Conservation (phyloP, 2,888 invertebrate species). For the Chironomus riparius region DNA sequence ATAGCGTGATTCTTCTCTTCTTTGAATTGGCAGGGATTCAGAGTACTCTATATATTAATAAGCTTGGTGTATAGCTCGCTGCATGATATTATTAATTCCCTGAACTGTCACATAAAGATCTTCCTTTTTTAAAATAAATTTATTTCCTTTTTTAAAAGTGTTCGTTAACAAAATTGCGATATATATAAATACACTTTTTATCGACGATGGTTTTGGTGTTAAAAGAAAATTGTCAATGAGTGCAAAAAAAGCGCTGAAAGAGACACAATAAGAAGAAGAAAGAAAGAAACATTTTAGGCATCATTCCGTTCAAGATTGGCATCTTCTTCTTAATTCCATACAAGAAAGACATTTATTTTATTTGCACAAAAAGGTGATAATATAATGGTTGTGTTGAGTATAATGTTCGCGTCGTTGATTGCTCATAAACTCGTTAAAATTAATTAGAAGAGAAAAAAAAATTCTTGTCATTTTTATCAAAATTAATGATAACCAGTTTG, state of each 20-base stretch:
- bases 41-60: neutral
- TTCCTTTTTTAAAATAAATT: neutral
- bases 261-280: neutral
- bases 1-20: neutral
- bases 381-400: too few species aligned
- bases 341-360: too few species aligned
- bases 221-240: neutral
- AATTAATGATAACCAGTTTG: too few species aligned
- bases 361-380: too few species aligned
- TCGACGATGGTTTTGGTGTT: neutral
- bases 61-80: neutral
- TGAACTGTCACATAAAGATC: constrained; percentile 6
- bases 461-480: too few species aligned
- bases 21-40: neutral
- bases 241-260: neutral
- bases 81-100: neutral
- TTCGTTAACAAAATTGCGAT: constrained; percentile 6
- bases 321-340: too few species aligned
- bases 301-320: neutral
- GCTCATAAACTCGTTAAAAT: too few species aligned
- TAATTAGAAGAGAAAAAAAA: too few species aligned
- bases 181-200: neutral
- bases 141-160: constrained; percentile 1
- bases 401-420: too few species aligned
- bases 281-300: neutral